phyloP scores from a whole-genome alignment of 2,888 invertebrate genomes.

The Drosophila colorata region DNA sequence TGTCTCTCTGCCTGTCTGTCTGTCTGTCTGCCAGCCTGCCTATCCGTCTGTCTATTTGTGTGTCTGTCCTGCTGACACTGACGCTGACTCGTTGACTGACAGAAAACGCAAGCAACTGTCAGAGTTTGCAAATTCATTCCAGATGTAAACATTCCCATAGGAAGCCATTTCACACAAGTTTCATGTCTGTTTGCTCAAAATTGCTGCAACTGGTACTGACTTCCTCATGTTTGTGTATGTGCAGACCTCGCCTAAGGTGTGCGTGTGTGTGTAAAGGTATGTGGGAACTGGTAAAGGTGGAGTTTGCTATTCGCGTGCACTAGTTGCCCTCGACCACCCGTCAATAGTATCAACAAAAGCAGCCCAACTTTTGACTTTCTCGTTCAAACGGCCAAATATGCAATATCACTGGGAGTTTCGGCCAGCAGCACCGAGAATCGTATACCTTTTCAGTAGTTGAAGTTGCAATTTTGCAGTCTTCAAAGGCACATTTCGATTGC shows the following conservation, averaged over 20 bases:
- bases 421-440: slow-evolving; percentile 23
- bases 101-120: slow-evolving; percentile 75
- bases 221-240: slow-evolving; percentile 20
- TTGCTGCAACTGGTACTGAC: slow-evolving; percentile 71
- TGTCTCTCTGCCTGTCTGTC: slow-evolving; percentile 25
- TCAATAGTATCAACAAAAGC: slow-evolving; percentile 40
- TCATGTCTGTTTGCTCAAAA: slow-evolving; percentile 71
- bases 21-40: no score
- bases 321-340: slow-evolving; percentile 47
- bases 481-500: not conserved
- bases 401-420: slow-evolving; percentile 26
- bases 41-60: slow-evolving; percentile 8
- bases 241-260: not conserved
- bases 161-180: slow-evolving; percentile 73
- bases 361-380: slow-evolving; percentile 58
- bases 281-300: not conserved
- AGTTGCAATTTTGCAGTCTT: not conserved
- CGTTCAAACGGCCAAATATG: slow-evolving; percentile 36
- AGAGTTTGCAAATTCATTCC: slow-evolving; percentile 75
- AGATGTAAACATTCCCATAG: slow-evolving; percentile 76
- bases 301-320: slow-evolving; percentile 30
- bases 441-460: slow-evolving; percentile 34
- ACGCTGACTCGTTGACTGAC: slow-evolving; percentile 73
- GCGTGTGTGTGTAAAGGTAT: slow-evolving; percentile 8
- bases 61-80: slow-evolving; percentile 57